Conservation (phyloP, 2,113 vertebrate genomes). For the Glaucomys volans region DNA sequence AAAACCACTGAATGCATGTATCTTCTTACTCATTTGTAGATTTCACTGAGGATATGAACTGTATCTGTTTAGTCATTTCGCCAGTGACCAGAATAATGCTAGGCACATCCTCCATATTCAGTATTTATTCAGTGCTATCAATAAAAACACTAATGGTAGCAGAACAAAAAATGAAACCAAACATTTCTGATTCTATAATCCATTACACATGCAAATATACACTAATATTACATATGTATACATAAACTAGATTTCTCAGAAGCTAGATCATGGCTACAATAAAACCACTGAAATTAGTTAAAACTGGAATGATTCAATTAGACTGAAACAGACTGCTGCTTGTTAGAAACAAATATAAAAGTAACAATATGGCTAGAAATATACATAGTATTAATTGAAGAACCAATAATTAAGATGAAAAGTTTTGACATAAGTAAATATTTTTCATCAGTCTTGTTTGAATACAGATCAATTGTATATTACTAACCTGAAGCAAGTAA, state of each 20-base stretch:
- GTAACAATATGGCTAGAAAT: conserved; percentile 38
- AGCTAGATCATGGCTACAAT: neutral
- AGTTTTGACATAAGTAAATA: neutral
- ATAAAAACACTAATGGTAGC: too few relatives aligned
- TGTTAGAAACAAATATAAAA: conserved; percentile 27
- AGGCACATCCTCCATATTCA: neutral
- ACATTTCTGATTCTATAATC: conserved; percentile 25
- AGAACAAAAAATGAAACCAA: conserved; percentile 10
- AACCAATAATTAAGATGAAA: conserved; percentile 39
- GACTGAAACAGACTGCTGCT: neutral
- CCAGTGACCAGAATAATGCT: neutral
- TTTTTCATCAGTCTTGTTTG: neutral
- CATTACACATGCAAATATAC: neutral
- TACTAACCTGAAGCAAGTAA: neutral
- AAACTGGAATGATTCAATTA: conserved; percentile 14
- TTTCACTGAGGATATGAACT: neutral
- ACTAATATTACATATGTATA: neutral
- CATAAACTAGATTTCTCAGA: neutral
- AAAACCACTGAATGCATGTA: neutral
- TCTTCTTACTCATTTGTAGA: neutral
- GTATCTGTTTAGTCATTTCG: neutral
- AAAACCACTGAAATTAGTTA: neutral
- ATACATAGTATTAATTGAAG: neutral
- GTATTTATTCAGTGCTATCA: neutral
- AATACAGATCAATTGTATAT: neutral